phyloP scores from a whole-genome alignment of 2,888 invertebrate genomes.

The Horisme vitalbata region DNA sequence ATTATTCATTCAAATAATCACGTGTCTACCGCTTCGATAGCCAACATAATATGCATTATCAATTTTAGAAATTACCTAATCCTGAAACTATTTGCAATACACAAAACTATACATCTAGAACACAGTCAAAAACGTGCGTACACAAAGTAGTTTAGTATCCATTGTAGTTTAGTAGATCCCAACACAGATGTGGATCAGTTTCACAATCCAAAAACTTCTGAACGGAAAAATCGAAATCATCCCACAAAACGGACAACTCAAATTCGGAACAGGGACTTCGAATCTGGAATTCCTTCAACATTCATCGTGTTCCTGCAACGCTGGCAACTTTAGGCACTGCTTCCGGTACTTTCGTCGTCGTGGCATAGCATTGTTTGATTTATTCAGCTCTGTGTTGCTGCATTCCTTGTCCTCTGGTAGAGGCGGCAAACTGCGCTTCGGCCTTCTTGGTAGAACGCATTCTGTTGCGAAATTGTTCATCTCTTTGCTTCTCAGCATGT shows the following conservation, averaged over 20 bases:
- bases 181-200: too few species aligned
- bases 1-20: too few species aligned
- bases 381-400: slow-evolving; percentile 61
- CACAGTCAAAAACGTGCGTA: too few species aligned
- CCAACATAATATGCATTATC: too few species aligned
- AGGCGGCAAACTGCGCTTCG: slow-evolving; percentile 63
- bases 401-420: slow-evolving; percentile 73
- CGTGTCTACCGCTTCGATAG: too few species aligned
- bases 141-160: too few species aligned
- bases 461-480: slow-evolving; percentile 62
- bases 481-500: slow-evolving; percentile 66
- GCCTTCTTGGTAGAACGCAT: slow-evolving; percentile 63
- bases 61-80: not conserved
- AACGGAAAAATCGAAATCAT: slow-evolving; percentile 9
- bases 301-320: slow-evolving; percentile 67
- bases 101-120: too few species aligned
- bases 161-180: too few species aligned
- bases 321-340: slow-evolving; percentile 60
- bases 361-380: slow-evolving; percentile 51
- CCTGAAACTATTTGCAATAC: too few species aligned
- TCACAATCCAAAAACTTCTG: not conserved
- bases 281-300: slow-evolving; percentile 49
- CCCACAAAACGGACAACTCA: slow-evolving; percentile 16
- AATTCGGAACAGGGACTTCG: slow-evolving; percentile 8
- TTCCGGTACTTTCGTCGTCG: slow-evolving; percentile 60